Conservation (phyloP, 2,113 vertebrate genomes). For the Papio anubis region DNA sequence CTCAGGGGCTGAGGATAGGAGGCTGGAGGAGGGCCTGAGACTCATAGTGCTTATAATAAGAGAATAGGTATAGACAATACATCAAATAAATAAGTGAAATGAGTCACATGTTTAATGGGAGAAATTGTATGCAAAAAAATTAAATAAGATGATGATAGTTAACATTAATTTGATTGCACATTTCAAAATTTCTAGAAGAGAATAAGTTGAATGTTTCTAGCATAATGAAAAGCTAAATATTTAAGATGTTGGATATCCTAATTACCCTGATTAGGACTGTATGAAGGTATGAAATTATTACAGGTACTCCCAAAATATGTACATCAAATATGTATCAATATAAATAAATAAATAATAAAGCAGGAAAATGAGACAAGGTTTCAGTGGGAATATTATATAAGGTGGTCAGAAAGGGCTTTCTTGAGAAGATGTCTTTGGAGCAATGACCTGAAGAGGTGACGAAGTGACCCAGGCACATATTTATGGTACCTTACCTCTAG, state of each 20-base stretch:
- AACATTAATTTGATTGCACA: background rate
- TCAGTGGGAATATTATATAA: background rate
- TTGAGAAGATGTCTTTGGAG: background rate
- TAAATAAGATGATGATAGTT: background rate
- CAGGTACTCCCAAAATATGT: background rate
- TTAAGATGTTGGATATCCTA: background rate
- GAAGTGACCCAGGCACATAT: background rate
- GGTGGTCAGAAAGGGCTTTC: background rate
- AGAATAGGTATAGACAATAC: background rate
- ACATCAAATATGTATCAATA: background rate
- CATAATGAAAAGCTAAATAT: background rate
- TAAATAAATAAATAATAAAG: background rate
- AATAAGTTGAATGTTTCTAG: background rate
- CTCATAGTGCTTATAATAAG: background rate
- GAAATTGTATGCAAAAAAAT: background rate
- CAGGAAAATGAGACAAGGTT: background rate
- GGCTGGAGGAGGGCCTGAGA: rapidly evolving
- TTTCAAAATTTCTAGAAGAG: background rate
- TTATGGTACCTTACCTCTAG: background rate
- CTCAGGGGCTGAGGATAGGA: background rate
- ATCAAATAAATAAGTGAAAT: background rate
- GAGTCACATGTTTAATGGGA: background rate
- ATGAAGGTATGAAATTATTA: background rate
- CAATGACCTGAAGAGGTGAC: background rate
- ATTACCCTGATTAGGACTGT: background rate